Evolutionary conservation across 2,888 invertebrate species (phyloP), one percentile per base, ranked within the genome.

Genomic region (Sericinus montela): DNA sequence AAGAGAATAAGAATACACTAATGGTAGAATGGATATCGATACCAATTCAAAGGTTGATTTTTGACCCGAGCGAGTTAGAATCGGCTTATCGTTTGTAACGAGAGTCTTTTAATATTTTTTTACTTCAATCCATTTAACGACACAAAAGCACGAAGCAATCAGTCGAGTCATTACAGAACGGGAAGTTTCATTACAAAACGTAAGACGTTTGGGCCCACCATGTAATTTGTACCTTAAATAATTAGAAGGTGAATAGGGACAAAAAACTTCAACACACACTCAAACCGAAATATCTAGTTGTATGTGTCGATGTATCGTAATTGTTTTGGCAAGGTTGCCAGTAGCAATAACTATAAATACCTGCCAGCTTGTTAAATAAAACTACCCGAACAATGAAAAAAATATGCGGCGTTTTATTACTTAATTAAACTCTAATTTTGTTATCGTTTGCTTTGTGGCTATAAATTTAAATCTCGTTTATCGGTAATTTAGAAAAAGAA

Each of bases 141-240:
- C 46, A 60, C 58, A 60, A 62, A 60, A 58, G 59, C 49, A 45
- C 48, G 53, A 48, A 46, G 54, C 59, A 53, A 62, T 58, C 60
- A 55, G 59, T 60, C 54, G 55, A 53, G 53, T 57, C 57, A 60
- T 61, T 60, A 60, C 48, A 42, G 50, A 53, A 57, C 57, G 57
- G 56, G 59, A 57, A 60, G 57, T 57, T 63, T 63, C 64, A 66
- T 69, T 69, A 66, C 58, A 49, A 42, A 40, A 48, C 45, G 37
- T 54, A 29, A 49, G 60, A 54, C 64, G 58, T 61, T 60, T 60
- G 61, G 54, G 51, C 38, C 54, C 40, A 50, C 56, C 52, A 32
- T 62, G 60, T 64, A 67, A 70, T 67, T 66, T 67, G 65, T 62
- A 56, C 57, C 55, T 60, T 55, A 56, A 58, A 66, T 70, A 66